Percentiles rank a stretch among this genome's conserved stretches.
Conservation (phyloP, 2,888 invertebrate species). For the Galerucella nymphaeae region DNA sequence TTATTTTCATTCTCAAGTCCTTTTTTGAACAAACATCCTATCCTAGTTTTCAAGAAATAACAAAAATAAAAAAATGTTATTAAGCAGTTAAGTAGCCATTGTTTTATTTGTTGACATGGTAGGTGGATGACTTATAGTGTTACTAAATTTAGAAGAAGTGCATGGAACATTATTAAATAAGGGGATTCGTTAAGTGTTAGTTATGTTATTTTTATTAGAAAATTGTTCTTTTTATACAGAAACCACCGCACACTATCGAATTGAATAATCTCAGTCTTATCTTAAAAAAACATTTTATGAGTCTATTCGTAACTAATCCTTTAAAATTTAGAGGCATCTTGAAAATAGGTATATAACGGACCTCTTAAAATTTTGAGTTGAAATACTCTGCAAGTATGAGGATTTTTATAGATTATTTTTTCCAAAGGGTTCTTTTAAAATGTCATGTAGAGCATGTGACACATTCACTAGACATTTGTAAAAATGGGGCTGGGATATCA, state of each 20-base stretch:
- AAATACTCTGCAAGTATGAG: too few relatives aligned
- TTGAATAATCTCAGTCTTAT: background rate
- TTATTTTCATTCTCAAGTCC: too few relatives aligned
- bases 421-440: too few relatives aligned
- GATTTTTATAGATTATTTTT: too few relatives aligned
- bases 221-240: background rate
- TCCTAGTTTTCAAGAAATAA: background rate
- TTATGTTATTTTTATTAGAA: background rate
- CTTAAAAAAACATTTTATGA: background rate
- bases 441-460: too few relatives aligned
- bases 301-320: too few relatives aligned
- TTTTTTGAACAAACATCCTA: too few relatives aligned
- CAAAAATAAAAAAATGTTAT: background rate
- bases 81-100: conserved; percentile 1
- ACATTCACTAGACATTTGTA: too few relatives aligned
- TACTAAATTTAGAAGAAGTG: conserved; percentile 3
- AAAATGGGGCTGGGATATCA: too few relatives aligned
- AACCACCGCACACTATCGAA: background rate
- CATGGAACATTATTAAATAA: background rate
- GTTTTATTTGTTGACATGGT: background rate
- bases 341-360: too few relatives aligned
- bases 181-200: background rate
- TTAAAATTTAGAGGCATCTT: too few relatives aligned
- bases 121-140: conserved; percentile 5
- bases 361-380: too few relatives aligned